phyloP scores from a whole-genome alignment of 2,113 vertebrate species.

The Rhinoderma darwinii region DNA sequence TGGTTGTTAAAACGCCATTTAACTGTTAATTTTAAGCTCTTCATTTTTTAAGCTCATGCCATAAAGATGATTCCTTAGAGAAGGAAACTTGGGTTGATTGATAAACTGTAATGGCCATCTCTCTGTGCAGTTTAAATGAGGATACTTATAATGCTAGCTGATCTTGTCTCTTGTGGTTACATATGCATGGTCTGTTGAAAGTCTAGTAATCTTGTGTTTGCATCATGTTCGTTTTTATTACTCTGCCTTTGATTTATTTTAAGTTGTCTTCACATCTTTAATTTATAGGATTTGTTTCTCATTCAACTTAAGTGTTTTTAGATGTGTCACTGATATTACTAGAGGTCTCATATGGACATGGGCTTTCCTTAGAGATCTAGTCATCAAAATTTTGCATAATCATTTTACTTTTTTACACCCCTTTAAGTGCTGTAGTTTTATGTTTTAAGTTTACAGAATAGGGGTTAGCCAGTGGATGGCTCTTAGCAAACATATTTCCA shows the following conservation, averaged over 20 bases:
- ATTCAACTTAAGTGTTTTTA: conserved; percentile 13
- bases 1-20: conserved; percentile 13
- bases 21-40: background rate
- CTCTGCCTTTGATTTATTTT: conserved; percentile 49
- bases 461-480: background rate
- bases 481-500: background rate
- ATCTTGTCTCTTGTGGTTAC: conserved; percentile 44
- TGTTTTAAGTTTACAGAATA: background rate
- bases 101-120: conserved; percentile 15
- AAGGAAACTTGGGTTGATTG: conserved; percentile 11
- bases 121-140: conserved; percentile 33
- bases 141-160: conserved; percentile 17
- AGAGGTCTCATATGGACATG: background rate
- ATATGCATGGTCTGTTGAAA: conserved; percentile 26
- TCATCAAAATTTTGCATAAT: background rate
- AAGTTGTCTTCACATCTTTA: conserved; percentile 29
- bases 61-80: conserved; percentile 3
- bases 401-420: background rate
- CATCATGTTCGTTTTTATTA: conserved; percentile 42
- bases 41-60: background rate
- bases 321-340: conserved; percentile 11
- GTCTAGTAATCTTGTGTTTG: conserved; percentile 21
- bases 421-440: background rate
- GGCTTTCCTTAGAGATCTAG: background rate
- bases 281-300: conserved; percentile 39